Evolutionary conservation across 2,888 invertebrate species (phyloP), one percentile per base, ranked within the genome.

Genomic region (Dynastes tityus): DNA sequence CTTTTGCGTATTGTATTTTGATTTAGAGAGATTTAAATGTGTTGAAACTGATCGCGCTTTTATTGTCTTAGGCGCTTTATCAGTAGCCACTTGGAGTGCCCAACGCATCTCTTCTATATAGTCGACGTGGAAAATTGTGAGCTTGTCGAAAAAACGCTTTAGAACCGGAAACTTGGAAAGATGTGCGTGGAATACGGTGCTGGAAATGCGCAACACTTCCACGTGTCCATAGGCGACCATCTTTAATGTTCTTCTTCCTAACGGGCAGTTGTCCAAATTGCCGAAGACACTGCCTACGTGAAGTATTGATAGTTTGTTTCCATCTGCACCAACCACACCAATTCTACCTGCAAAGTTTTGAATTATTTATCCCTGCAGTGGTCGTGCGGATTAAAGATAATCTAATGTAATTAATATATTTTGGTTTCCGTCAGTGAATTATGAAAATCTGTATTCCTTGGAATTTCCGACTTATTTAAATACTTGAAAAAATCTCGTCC

Each of bases 211-310:
- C 63, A 84, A 71, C 9, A 83, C 78, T 73, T 84, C 83, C 0
- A 84, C 82, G 75, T 84, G 83, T 0, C 83, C 82, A 61, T 80
- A 82, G 0, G 84, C 84, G 0, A 84, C 83, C 80, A 83, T 83
- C 27, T 82, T 82, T 45, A 84, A 73, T 0, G 83, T 83, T 77
- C 82, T 81, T 22, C 84, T 67, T 1, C 76, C 80, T 40, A 81
- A 64, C 8, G 45, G 40, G 51, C 77, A 76, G n/a, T 83, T 80
- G 63, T 82, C 84, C 5, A 84, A 77, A 63, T 82, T 83, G 8
- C 84, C 84, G 77, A 84, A 84, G 4, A 84, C 22, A 75, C 83
- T 84, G 32, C 84, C 84, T 2, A 78, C 64, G 13, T 76, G 77
- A 53, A 84, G 78, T 0, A 80, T 77, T 11, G 78, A 3, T 16